Percentiles rank a stretch among this genome's conserved stretches.
phyloP scores from a whole-genome alignment of 2,113 vertebrate genomes.

The Xenotilapia caudafasciata region DNA sequence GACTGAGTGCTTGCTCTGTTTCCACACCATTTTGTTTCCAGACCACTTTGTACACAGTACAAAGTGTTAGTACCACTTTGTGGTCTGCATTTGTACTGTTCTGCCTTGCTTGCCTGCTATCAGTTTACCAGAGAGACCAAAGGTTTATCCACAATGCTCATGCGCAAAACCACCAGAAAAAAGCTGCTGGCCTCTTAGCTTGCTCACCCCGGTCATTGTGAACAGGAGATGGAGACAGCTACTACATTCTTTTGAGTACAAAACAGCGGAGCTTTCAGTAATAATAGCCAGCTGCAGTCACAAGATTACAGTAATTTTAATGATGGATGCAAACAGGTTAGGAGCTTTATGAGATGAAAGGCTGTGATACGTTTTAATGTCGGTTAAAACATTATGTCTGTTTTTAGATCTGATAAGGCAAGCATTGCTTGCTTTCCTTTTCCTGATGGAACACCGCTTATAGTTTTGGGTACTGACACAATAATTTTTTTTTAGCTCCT shows the following conservation, averaged over 20 bases:
- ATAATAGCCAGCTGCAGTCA: neutral
- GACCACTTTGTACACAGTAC: neutral
- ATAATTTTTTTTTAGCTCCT: neutral
- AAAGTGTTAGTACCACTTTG: neutral
- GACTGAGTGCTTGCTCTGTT: neutral
- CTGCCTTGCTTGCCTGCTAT: neutral
- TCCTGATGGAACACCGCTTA: neutral
- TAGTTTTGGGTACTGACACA: neutral
- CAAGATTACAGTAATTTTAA: neutral
- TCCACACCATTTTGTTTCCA: neutral
- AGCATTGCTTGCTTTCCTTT: neutral
- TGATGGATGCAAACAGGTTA: neutral
- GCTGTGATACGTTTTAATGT: neutral
- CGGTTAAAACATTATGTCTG: neutral
- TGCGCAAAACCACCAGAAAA: neutral
- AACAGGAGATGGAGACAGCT: neutral
- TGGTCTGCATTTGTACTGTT: neutral
- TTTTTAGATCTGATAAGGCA: neutral
- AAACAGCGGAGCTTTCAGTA: neutral
- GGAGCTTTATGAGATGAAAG: neutral
- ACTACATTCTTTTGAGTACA: neutral
- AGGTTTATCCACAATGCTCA: neutral
- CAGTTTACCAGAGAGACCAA: neutral
- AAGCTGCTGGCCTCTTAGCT: neutral
- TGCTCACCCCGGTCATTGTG: neutral